Evolutionary conservation across 2,888 invertebrate species (phyloP), one percentile per base, ranked within the genome.

Genomic region (Nomada ferruginata): DNA sequence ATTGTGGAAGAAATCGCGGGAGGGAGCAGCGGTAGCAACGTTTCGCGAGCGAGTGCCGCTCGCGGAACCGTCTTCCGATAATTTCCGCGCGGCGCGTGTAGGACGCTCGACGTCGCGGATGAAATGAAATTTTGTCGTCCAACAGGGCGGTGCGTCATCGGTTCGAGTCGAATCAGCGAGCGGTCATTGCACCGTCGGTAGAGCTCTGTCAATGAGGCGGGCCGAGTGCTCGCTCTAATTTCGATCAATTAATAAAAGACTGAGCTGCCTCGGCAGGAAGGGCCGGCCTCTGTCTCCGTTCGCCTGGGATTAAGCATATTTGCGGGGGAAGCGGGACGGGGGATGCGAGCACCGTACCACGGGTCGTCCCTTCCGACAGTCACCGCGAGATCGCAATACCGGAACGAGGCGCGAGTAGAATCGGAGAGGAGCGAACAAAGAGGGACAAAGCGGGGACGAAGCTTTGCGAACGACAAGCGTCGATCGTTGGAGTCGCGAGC

Each of bases 181-280:
- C 91, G 92, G 92, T 92, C 92, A 91, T 92, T 92, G 92, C 91
- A 91, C 92, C 85, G 90, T 84, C 85, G 80, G 83, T 83, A 9
- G n/a, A 76, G 79, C 89, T 89, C 91, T 89, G 90, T 90, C 91
- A 91, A 91, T 91, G 90, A 91, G 88, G 87, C 88, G 80, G 82
- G 81, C 89, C 86, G 84, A 89, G 87, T 85, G 91, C 88, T 89
- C 91, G 89, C 89, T 90, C 91, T 91, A 91, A 93, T 93, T 92
- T 91, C 92, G 91, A 93, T 93, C 92, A 93, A 93, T 93, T 93
- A 93, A 92, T 91, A 89, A 90, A 86, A 87, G 86, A 76, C 87
- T 36, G 83, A 66, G 83, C 82, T 70, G 78, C 66, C 75, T 83
- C 82, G 73, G 79, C 79, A 84, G 84, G 78, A 85, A 87, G 85